These are phyloP conservation scores for Dicaeum eximium DNA, from an alignment of 2,113 vertebrate genomes.

Conservation along the genomic window DNA sequence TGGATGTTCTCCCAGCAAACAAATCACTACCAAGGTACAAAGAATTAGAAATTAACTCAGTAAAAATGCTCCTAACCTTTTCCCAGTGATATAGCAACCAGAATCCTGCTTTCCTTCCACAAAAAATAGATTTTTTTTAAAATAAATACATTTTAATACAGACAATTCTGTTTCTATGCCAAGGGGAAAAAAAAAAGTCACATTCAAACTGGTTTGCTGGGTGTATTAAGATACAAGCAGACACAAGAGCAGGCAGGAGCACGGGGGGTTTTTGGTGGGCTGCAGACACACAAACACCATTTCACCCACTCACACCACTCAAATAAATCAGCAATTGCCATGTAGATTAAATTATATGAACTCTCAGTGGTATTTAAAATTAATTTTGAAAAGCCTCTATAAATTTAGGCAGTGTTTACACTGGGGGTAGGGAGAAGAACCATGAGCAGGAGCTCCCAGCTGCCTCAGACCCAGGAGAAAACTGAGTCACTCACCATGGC, in stretches of 20 bases:
- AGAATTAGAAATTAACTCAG: slow-evolving; percentile 46
- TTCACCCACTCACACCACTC: neutral
- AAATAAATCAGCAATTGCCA: neutral
- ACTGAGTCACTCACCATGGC: neutral
- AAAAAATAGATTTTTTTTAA: slow-evolving; percentile 59
- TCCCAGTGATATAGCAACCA: neutral
- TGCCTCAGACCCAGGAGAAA: neutral
- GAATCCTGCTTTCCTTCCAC: slow-evolving; percentile 51
- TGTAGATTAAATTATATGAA: neutral
- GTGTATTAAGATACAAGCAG: neutral
- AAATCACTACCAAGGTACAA: slow-evolving; percentile 11
- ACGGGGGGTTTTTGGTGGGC: neutral
- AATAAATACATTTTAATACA: slow-evolving; percentile 67
- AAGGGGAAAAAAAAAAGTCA: neutral
- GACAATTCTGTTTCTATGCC: slow-evolving; percentile 40
- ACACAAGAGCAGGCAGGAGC: slow-evolving; percentile 28
- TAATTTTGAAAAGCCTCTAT: neutral
- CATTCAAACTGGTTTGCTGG: slow-evolving; percentile 35
- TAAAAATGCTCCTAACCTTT: slow-evolving; percentile 14
- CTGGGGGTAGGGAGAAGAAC: neutral
- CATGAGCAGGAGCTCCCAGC: neutral
- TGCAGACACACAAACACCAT: neutral
- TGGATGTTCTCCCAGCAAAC: slow-evolving; percentile 15
- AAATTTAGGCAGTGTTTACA: neutral
- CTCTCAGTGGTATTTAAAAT: neutral